A percentile compares a stretch with the other conserved stretches of the same genome.
These are phyloP conservation scores for Orchesella flavescens DNA, from an alignment of 2,888 invertebrate genomes.

Conservation along the genomic window DNA sequence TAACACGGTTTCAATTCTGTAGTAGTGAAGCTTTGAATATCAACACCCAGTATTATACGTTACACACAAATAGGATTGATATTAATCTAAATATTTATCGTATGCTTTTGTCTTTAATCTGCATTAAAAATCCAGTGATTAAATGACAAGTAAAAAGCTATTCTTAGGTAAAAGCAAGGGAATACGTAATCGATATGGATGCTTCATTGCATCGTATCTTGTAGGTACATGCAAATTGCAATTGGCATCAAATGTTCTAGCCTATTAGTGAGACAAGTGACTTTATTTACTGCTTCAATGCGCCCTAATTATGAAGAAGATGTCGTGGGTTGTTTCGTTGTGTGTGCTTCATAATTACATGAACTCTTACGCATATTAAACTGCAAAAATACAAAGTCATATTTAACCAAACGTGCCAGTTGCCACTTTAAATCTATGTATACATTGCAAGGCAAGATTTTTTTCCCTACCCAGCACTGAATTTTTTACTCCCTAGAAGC, in stretches of 20 bases:
- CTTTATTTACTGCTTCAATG: conserved; percentile 60
- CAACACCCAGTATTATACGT: too few relatives aligned
- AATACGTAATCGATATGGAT: too few relatives aligned
- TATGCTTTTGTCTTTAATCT: too few relatives aligned
- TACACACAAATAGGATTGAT: too few relatives aligned
- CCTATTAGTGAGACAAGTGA: conserved; percentile 59
- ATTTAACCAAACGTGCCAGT: not conserved
- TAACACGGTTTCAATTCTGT: too few relatives aligned
- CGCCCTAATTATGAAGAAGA: conserved; percentile 59
- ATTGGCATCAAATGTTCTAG: conserved; percentile 46
- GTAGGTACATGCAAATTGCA: not conserved
- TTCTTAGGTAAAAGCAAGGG: too few relatives aligned
- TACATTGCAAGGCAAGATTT: not conserved
- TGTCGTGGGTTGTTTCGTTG: conserved; percentile 21
- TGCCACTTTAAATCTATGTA: not conserved
- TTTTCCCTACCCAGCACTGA: not conserved
- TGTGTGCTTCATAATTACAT: not conserved
- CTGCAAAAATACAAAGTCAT: not conserved
- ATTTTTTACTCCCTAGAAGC: not conserved
- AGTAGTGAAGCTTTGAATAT: too few relatives aligned
- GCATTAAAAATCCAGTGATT: not conserved
- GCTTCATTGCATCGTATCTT: too few relatives aligned
- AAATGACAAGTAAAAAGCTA: not conserved
- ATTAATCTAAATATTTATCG: too few relatives aligned
- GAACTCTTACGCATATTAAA: not conserved